phyloP scores from a whole-genome alignment of 1,140 invertebrate genomes.

The Dinothrombium tinctorium region DNA sequence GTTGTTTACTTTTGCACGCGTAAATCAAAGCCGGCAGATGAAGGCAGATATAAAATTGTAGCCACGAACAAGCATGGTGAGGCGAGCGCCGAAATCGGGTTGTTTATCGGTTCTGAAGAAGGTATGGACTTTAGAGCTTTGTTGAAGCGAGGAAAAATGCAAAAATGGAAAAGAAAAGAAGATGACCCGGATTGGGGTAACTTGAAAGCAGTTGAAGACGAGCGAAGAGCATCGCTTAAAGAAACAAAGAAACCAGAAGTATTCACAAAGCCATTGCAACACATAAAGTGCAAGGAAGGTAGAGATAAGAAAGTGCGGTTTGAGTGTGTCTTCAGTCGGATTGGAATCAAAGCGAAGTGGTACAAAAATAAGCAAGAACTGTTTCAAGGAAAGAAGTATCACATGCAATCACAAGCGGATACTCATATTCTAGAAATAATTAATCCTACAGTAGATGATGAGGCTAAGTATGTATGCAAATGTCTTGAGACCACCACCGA shows the following conservation, averaged over 20 bases:
- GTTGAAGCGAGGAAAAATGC: constrained; percentile 83
- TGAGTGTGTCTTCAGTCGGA: constrained; percentile 67
- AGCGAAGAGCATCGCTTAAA: constrained; percentile 20
- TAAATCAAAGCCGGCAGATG: constrained; percentile 87
- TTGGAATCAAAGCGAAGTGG: constrained; percentile 76
- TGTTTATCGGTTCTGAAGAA: constrained; percentile 89
- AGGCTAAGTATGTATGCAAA: constrained; percentile 86
- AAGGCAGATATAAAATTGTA: constrained; percentile 81
- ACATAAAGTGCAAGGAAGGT: constrained; percentile 81
- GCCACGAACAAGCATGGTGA: constrained; percentile 79
- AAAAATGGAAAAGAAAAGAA: constrained; percentile 72
- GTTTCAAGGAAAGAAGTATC: constrained; percentile 71
- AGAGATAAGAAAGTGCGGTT: constrained; percentile 84
- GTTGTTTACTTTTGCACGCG: constrained; percentile 75
- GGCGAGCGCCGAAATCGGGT: constrained; percentile 74
- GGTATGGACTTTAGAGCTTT: constrained; percentile 96
- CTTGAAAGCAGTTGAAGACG: constrained; percentile 72
- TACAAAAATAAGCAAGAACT: constrained; percentile 70
- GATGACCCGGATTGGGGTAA: constrained; percentile 32
- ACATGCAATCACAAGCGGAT: constrained; percentile 72
- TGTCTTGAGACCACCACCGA: constrained; percentile 66
- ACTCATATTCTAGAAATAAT: constrained; percentile 69
- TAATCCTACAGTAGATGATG: constrained; percentile 80
- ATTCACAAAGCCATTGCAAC: constrained; percentile 79
- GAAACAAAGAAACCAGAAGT: constrained; percentile 53